Evolutionary conservation across 2,113 vertebrate genomes (phyloP), one percentile per base, ranked within the genome.

Genomic region (Zonotrichia leucophrys): DNA sequence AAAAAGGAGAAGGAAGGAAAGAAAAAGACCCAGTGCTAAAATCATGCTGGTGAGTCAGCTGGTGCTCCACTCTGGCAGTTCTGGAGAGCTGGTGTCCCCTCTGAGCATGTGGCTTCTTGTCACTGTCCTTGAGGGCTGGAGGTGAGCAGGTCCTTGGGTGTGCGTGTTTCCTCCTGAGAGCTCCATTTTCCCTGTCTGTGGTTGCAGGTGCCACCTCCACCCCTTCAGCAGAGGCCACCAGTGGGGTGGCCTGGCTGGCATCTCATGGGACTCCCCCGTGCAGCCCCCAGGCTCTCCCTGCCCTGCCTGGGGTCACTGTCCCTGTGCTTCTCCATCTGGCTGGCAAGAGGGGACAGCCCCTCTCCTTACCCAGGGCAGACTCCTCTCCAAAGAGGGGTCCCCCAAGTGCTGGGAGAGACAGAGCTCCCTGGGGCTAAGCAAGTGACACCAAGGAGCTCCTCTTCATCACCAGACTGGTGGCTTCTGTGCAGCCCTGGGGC

Each of bases 51-150:
- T n/a, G 20, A 23, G 12, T 5, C 33, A 30, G 33, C 46, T 27
- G 79, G 2, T 30, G 41, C 17, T 83, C 7, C 2, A 2, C 12
- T 6, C 39, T 59, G 83, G 24, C 3, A 2, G 1, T 8, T 42
- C 31, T 64, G 81, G 31, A 55, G 33, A 44, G 56, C 35, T 67
- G 64, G 19, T 5, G 33, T 62, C 5, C 80, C 23, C 47, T n/a
- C 22, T 0, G 5, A n/a, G 39, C 27, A 5, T 0, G 2, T 4
- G 55, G 33, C 21, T 12, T 39, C 79, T 23, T 23, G 47, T 13
- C 0, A 0, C 33, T 35, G n/a, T 10, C 10, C 59, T 0, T 5
- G 52, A 24, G 55, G 33, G 44, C 10, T 31, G 7, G 42, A 41
- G 24, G 3, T 0, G 7, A 16, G 24, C 46, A 62, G 59, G 3